Base-by-base conservation (phyloP, 2,113 vertebrate genomes). In the Dicerorhinus sumatrensis region DNA sequence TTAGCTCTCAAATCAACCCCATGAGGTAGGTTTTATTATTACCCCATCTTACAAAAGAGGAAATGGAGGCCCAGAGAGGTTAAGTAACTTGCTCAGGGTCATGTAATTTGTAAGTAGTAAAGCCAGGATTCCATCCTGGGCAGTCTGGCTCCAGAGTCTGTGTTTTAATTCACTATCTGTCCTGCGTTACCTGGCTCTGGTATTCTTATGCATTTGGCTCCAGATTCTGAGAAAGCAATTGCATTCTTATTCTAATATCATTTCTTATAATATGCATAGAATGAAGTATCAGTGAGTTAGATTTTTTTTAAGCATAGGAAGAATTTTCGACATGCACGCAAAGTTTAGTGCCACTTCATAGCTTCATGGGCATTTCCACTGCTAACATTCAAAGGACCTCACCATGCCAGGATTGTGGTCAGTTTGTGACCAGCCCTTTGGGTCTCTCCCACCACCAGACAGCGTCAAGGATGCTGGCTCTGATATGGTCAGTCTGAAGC, bases 221-320 rank as follows among this genome's bases (percentile, higher is more conserved):
- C 63, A 94, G 89, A 93, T 29, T 23, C 84, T 69, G 20, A 42
- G 25, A 83, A 97, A 93, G 94, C 92, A 92, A 84, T 97, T 96
- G 48, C 60, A 92, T 97, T 83, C 96, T 94, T 84, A 80, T 94
- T 98, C 67, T 87, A 98, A 97, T 95, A 96, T 96, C 21, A 23
- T 77, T 98, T 98, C 96, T 88, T 89, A 91, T 77, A 88, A 2
- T 90, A 93, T 0, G 0, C 58, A 81, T 39, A 67, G 84, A 82
- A 82, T 92, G 79, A 48, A 70, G 95, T 91, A 92, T 92, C 7
- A 12, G 65, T 83, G 36, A 58, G 7, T 93, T 92, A 75, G 91
- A 79, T 82, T 62, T 70, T 48, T 69, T 89, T 12, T 73, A 69
- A 82, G 63, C 60, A 36, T 39, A 88, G 89, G 76, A 10, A 14